Conservation (phyloP, 2,113 vertebrate genomes). For the Cairina moschata region DNA sequence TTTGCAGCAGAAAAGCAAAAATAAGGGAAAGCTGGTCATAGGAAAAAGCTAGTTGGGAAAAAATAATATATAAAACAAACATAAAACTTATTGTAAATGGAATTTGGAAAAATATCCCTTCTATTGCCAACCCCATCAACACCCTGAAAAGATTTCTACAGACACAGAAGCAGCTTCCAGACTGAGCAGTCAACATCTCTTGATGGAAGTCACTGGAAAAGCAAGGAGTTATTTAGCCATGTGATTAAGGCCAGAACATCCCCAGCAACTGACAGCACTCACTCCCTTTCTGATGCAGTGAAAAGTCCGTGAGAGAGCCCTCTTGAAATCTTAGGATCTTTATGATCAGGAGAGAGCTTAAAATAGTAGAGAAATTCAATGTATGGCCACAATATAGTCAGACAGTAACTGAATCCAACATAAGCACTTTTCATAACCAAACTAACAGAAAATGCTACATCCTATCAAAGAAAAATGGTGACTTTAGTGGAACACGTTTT, state of each 20-base stretch:
- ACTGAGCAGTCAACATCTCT: conserved; percentile 7
- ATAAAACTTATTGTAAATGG: conserved; percentile 19
- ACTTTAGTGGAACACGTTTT: conserved; percentile 58
- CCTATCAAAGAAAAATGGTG: conserved; percentile 66
- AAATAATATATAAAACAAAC: background rate
- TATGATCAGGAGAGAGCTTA: conserved; percentile 54
- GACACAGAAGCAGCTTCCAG: conserved; percentile 48
- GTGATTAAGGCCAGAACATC: conserved; percentile 59
- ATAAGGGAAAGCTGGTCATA: conserved; percentile 32
- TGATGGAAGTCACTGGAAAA: conserved; percentile 66
- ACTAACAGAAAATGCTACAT: conserved; percentile 60
- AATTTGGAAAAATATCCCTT: conserved; percentile 22
- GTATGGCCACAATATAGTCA: conserved; percentile 29
- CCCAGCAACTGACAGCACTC: conserved; percentile 54
- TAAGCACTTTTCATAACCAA: conserved; percentile 49
- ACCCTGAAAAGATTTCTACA: conserved; percentile 43
- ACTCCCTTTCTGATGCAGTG: conserved; percentile 48
- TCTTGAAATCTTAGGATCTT: conserved; percentile 50
- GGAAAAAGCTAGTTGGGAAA: conserved; percentile 32
- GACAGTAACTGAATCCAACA: conserved; percentile 56
- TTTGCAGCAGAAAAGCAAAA: conserved; percentile 65
- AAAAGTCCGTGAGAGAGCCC: conserved; percentile 43
- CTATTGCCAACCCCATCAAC: conserved; percentile 26
- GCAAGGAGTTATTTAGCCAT: conserved; percentile 42
- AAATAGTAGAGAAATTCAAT: conserved; percentile 47